Percentiles rank a stretch among this genome's conserved stretches.
Evolutionary conservation across 1,140 invertebrate species (phyloP).

Genomic region (Lithobius niger): DNA sequence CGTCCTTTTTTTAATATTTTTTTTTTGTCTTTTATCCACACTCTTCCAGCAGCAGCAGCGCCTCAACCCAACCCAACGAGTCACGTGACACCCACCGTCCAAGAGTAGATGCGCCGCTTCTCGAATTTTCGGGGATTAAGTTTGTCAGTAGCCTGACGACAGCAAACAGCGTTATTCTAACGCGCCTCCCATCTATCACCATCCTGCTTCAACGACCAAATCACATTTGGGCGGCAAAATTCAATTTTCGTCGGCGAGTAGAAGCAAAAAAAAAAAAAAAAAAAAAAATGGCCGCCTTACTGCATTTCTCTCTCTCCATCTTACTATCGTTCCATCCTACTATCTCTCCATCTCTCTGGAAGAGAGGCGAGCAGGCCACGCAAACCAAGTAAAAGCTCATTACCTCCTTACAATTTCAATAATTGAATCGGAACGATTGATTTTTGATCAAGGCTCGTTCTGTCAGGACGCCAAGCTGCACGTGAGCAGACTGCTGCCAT

Average conservation of each 20-base stretch:
- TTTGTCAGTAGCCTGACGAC: not conserved
- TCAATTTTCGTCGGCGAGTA: slow-evolving; percentile 1
- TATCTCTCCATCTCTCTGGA: not conserved
- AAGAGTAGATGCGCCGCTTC: no score
- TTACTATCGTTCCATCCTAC: not conserved
- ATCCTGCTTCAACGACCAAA: slow-evolving; percentile 10
- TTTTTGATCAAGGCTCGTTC: slow-evolving; percentile 3
- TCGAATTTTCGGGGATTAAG: no score
- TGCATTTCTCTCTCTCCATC: not conserved
- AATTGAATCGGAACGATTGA: slow-evolving; percentile 3
- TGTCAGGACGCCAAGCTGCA: not conserved
- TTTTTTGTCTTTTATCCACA: no score
- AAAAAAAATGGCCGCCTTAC: not conserved
- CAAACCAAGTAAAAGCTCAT: slow-evolving; percentile 5
- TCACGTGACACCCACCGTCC: no score
- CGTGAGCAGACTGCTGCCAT: not conserved
- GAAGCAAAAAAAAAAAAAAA: not conserved
- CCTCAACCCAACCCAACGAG: no score
- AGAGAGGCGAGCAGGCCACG: not conserved
- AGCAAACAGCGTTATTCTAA: slow-evolving; percentile 11
- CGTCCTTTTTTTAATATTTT: no score
- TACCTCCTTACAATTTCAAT: slow-evolving; percentile 6
- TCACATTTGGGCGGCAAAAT: slow-evolving; percentile 5
- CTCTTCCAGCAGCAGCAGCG: no score
- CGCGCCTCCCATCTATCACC: slow-evolving; percentile 8